A percentile compares a stretch with the other conserved stretches of the same genome.
Evolutionary conservation across 2,113 vertebrate species (phyloP).

Genomic region (Rhinopomastus cyanomelas): DNA sequence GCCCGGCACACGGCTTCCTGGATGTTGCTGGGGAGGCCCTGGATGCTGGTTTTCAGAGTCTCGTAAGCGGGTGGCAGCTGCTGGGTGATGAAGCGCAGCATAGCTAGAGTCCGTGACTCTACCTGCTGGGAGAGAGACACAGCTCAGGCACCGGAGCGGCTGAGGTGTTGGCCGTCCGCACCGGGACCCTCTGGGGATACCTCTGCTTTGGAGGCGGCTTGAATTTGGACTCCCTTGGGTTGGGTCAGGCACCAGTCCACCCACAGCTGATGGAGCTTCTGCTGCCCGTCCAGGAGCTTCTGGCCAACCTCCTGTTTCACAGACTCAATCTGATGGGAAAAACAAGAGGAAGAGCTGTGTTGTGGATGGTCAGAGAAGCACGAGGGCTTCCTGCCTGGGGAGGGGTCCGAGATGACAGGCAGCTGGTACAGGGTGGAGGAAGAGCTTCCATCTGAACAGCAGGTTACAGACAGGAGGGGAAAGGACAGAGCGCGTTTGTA

Average conservation of each 20-base stretch:
- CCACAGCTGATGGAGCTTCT: conserved; percentile 86
- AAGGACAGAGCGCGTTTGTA: conserved; percentile 15
- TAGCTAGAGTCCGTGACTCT: conserved; percentile 70
- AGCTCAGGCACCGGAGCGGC: background rate
- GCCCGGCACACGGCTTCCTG: conserved; percentile 81
- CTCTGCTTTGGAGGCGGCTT: conserved; percentile 42
- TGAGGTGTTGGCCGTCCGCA: background rate
- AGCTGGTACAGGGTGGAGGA: background rate
- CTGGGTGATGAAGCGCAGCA: conserved; percentile 80
- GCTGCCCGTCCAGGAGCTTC: conserved; percentile 79
- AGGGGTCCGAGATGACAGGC: conserved; percentile 10
- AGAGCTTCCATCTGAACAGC: background rate
- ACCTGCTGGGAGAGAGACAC: conserved; percentile 52
- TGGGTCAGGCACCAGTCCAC: conserved; percentile 81
- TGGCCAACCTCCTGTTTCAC: conserved; percentile 77
- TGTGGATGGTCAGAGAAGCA: background rate
- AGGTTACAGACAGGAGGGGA: background rate
- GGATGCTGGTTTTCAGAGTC: conserved; percentile 79
- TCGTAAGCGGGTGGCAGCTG: conserved; percentile 79
- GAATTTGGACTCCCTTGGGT: conserved; percentile 37
- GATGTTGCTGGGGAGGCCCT: conserved; percentile 85
- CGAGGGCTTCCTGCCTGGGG: background rate
- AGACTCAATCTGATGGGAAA: conserved; percentile 63
- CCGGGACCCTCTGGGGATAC: background rate
- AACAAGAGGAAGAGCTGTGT: background rate